phyloP scores from a whole-genome alignment of 2,113 vertebrate genomes.

The Pelodiscus sinensis region DNA sequence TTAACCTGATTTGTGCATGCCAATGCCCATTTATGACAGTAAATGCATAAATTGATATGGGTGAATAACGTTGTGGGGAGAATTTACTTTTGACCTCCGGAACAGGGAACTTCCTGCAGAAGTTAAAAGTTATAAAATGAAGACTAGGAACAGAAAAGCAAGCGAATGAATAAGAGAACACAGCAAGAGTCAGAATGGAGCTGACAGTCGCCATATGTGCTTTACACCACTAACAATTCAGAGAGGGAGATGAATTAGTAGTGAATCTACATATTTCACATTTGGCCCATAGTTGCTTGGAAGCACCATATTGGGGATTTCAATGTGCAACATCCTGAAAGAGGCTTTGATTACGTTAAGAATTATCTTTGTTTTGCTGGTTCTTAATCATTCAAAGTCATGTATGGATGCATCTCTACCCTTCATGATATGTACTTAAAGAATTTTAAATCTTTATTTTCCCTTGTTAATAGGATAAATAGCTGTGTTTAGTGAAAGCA shows the following conservation, averaged over 20 bases:
- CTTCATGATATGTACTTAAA: fast-evolving
- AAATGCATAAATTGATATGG: not conserved
- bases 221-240: not conserved
- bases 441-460: not conserved
- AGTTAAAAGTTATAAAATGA: not conserved
- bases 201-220: not conserved
- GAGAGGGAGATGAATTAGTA: not conserved
- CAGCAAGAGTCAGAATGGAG: not conserved
- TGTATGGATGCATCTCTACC: fast-evolving
- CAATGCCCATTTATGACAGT: not conserved
- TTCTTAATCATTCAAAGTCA: not conserved
- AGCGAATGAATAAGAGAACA: not conserved
- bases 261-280: not conserved
- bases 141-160: not conserved
- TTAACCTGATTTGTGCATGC: not conserved
- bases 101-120: not conserved
- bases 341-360: fast-evolving
- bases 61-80: not conserved
- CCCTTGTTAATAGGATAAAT: not conserved
- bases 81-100: not conserved
- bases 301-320: fast-evolving
- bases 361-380: fast-evolving
- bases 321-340: fast-evolving
- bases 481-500: not conserved
- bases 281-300: fast-evolving